phyloP scores from a whole-genome alignment of 1,140 invertebrate genomes.

The Drosophila ogumai region DNA sequence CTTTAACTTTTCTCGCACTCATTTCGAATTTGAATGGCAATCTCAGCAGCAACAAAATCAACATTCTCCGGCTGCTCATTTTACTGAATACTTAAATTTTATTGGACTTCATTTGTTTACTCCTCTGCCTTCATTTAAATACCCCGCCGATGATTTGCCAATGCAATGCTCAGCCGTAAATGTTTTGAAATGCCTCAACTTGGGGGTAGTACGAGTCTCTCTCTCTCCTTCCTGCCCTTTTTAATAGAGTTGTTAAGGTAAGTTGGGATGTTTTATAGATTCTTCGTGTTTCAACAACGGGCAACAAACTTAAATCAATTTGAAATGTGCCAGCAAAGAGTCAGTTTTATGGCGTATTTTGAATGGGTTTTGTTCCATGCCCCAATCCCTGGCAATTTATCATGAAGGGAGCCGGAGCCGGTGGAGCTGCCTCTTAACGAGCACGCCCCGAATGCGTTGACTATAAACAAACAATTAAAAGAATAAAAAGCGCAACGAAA shows the following conservation, averaged over 20 bases:
- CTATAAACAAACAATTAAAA: conserved; percentile 82
- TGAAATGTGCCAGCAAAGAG: conserved; percentile 52
- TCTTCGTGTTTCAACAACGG: conserved; percentile 64
- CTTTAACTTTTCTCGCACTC: conserved; percentile 23
- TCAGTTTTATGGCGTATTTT: conserved; percentile 73
- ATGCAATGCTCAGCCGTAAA: conserved; percentile 40
- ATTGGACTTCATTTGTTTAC: conserved; percentile 69
- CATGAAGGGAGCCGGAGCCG: conserved; percentile 49
- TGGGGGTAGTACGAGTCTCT: conserved; percentile 7
- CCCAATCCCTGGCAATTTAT: conserved; percentile 59
- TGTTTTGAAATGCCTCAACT: conserved; percentile 64
- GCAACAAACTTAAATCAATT: conserved; percentile 77
- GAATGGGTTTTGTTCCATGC: conserved; percentile 70
- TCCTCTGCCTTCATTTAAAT: conserved; percentile 52
- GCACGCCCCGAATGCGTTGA: conserved; percentile 61
- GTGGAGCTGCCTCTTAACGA: conserved; percentile 51
- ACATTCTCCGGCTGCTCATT: conserved; percentile 21
- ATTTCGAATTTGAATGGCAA: conserved; percentile 38
- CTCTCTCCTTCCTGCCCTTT: conserved; percentile 12
- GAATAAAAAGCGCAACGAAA: conserved; percentile 64
- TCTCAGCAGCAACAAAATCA: conserved; percentile 29
- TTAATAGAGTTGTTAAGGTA: conserved; percentile 77
- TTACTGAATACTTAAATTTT: conserved; percentile 61
- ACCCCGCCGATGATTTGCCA: conserved; percentile 37
- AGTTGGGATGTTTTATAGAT: conserved; percentile 71